A percentile compares a stretch with the other conserved stretches of the same genome.
These are phyloP conservation scores for Cephalopterus ornatus DNA, from an alignment of 2,113 vertebrate genomes.

Conservation along the genomic window DNA sequence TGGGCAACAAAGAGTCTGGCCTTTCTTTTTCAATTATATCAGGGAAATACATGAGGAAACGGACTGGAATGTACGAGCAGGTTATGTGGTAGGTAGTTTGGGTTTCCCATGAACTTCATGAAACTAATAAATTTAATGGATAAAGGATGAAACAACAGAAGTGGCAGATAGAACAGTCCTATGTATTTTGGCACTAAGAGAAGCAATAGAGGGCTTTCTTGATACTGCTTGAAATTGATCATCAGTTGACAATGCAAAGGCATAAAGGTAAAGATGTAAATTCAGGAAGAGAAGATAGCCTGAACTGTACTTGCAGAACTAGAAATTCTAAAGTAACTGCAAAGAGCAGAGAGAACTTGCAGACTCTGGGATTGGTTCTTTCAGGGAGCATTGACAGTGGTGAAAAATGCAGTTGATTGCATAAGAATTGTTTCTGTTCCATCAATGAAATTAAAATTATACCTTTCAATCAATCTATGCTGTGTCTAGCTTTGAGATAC, in stretches of 20 bases:
- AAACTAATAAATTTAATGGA: neutral
- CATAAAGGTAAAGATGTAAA: neutral
- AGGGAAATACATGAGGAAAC: neutral
- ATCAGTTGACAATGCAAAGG: neutral
- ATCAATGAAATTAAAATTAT: neutral
- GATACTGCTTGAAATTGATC: neutral
- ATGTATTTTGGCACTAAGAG: neutral
- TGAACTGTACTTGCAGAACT: neutral
- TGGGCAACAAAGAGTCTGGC: neutral
- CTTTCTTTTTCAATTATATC: neutral
- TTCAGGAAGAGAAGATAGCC: neutral
- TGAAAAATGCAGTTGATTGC: neutral
- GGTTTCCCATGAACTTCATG: neutral
- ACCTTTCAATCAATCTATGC: neutral
- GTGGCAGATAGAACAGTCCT: neutral
- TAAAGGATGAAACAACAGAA: neutral
- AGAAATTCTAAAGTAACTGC: neutral
- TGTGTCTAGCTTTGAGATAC: neutral
- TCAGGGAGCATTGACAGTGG: neutral
- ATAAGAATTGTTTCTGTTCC: neutral
- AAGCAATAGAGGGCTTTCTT: neutral
- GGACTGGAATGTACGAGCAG: rapidly evolving
- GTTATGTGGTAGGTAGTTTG: neutral
- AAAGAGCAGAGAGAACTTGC: neutral
- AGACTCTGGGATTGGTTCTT: neutral